Evolutionary conservation across 2,113 vertebrate species (phyloP), one percentile per base, ranked within the genome.

Genomic region (Chlorocebus sabaeus): DNA sequence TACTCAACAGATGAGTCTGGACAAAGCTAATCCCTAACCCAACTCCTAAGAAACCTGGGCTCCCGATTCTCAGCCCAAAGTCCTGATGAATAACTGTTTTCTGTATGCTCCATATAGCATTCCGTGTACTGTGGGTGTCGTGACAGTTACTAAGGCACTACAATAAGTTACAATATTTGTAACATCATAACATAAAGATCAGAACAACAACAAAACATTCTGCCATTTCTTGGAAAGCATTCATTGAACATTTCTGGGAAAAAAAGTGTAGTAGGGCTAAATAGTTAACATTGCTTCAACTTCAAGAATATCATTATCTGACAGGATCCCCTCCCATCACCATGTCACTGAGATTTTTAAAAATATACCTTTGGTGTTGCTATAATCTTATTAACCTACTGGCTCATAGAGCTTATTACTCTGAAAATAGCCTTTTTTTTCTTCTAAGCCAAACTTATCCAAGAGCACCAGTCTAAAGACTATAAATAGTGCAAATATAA

Each of bases 301-400:
- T 22, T 75, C 18, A 82, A 80, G 87, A 88, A 14, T 68, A 85
- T 27, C 18, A 64, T 61, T 64, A 64, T 27, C 59, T 79, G 68
- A 78, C 48, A 27, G 35, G 32, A 38, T 4, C 22, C 38, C 59
- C 38, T 73, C 32, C 59, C 32, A 57, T 81, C 17, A 43, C 87
- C 35, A 43, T 8, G 78, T 52, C 82, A 92, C 11, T 72, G 78
- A 75, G 7, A 59, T 35, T 61, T 25, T n/a, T 40, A 64, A 64
- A 64, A 64, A 64, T 64, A 17, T 79, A 80, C 59, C 35, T 88
- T 79, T 30, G 48, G 35, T 93, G 81, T 88, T 91, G 35, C 67
- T 90, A 85, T 87, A 86, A 90, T 82, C 70, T 72, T 92, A 92
- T 78, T 92, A 86, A 96, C 80, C 50, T 92, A 93, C 48, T 84